Base-by-base conservation (phyloP, 2,113 vertebrate genomes). In the Polypterus bichir region DNA sequence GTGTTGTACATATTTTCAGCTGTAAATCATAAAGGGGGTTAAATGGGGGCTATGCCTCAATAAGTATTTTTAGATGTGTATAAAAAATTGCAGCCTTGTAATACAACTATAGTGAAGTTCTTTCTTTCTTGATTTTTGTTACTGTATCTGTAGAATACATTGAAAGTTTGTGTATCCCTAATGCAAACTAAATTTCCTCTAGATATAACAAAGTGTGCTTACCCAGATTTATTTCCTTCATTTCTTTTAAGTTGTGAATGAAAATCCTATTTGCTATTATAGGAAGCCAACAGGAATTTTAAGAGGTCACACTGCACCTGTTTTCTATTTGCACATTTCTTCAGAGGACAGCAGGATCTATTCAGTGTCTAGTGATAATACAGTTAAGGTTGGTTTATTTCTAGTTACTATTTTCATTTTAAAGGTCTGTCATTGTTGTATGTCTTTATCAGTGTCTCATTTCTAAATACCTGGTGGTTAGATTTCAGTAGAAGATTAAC, bases 281-380 rank as follows among this genome's bases (percentile, higher is more conserved):
- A 91, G 89, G 73, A 76, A 70, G 59, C 72, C 80, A 3, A 73
- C 76, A 6, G 79, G 80, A 7, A 59, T 81, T 47, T 71, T 91
- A 65, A 87, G 77, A 80, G 85, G 85, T 64, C 81, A 81, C 68
- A 52, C 2, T 4, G 74, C 82, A 62, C 81, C 73, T 0, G 72
- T 86, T n/a, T 70, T 75, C 62, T 80, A 81, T 64, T 69, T 88
- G 54, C 66, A 64, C 10, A 59, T 79, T 47, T 67, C 72, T 60
- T 67, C 83, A 60, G 86, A 89, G 68, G 81, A 85, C 49, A 66
- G 64, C 66, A 81, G 79, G 64, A 78, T 89, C 62, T 77, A 88
- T 70, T 86, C 80, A 7, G 46, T 78, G 49, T 88, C 82, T 7
- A 59, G 52, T 1, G 79, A 90, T 75, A 78, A 61, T 73, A 80